phyloP scores from a whole-genome alignment of 2,113 vertebrate genomes.

The Pyxicephalus adspersus region DNA sequence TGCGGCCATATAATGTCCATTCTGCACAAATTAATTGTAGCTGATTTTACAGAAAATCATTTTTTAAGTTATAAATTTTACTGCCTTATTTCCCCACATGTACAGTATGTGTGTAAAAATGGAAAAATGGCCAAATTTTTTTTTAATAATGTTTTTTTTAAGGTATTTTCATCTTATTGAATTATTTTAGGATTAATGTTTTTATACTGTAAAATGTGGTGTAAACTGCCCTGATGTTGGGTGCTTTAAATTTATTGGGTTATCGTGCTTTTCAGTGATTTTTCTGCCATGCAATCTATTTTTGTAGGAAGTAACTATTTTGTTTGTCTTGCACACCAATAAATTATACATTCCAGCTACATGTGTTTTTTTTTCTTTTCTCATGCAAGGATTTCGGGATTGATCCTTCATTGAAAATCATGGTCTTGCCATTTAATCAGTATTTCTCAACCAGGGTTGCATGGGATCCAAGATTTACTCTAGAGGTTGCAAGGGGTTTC shows the following conservation, averaged over 20 bases:
- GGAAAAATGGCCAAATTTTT: constrained; percentile 10
- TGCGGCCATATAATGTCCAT: constrained; percentile 19
- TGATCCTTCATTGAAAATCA: too few relatives aligned
- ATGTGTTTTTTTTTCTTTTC: neutral
- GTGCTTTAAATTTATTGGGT: constrained; percentile 33
- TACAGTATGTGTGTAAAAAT: neutral
- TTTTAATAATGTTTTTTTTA: constrained; percentile 25
- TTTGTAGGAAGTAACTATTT: constrained; percentile 40
- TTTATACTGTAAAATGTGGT: constrained; percentile 29
- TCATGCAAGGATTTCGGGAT: too few relatives aligned
- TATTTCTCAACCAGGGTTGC: too few relatives aligned
- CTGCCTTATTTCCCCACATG: constrained; percentile 59
- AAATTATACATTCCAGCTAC: constrained; percentile 33
- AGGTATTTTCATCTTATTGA: constrained; percentile 16
- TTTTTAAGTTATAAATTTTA: constrained; percentile 45
- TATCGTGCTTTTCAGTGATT: constrained; percentile 31
- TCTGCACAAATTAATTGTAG: constrained; percentile 19
- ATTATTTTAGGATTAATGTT: constrained; percentile 20
- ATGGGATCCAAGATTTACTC: too few relatives aligned
- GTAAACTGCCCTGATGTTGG: neutral
- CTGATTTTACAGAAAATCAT: constrained; percentile 46
- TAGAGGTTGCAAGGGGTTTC: too few relatives aligned
- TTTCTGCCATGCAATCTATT: constrained; percentile 43
- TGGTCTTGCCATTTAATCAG: too few relatives aligned
- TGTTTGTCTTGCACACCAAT: constrained; percentile 38